Evolutionary conservation across 2,888 invertebrate genomes (phyloP), one percentile per base, ranked within the genome.

Genomic region (Acleris holmiana): DNA sequence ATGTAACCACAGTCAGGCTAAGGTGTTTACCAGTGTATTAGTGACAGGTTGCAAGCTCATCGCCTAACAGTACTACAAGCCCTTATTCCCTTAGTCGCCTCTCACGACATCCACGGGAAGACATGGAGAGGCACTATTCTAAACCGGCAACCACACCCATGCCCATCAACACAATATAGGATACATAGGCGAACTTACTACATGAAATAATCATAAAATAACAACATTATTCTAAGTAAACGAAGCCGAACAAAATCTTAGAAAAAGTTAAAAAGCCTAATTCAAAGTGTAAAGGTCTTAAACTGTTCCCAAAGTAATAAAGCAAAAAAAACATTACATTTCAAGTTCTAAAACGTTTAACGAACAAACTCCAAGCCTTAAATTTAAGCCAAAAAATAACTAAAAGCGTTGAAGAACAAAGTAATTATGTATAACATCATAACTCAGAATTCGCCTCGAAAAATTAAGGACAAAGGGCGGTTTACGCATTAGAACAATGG

Each of bases 371-470:
- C 58, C 25, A 47, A 63, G 57, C 57, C 40, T 61, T 56, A 62
- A 40, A 54, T 35, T 49, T 40, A 55, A 48, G 48, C 58, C 18
- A 58, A 54, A 53, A 58, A 64, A 48, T 53, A 68, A 67, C 57
- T 44, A 58, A 67, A 62, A 58, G 56, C 40, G 57, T 50, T 47
- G 46, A 67, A 59, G 64, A 54, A 58, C 69, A 79, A 79, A 84
- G 84, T 85, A 86, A 88, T 90, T 88, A 87, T 77, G 80, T 73
- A 75, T 77, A 80, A 85, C 79, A 79, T 84, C 82, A 85, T 88
- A 88, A 88, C 84, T 89, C 83, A 81, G 83, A 87, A 89, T 85
- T 85, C 79, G 80, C 73, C 71, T 77, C 78, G 82, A 86, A 87
- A 88, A 87, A 88, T 87, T 82, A 71, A 73, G 74, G 77, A 76